phyloP scores from a whole-genome alignment of 2,888 invertebrate genomes.

The Oligia strigilis region DNA sequence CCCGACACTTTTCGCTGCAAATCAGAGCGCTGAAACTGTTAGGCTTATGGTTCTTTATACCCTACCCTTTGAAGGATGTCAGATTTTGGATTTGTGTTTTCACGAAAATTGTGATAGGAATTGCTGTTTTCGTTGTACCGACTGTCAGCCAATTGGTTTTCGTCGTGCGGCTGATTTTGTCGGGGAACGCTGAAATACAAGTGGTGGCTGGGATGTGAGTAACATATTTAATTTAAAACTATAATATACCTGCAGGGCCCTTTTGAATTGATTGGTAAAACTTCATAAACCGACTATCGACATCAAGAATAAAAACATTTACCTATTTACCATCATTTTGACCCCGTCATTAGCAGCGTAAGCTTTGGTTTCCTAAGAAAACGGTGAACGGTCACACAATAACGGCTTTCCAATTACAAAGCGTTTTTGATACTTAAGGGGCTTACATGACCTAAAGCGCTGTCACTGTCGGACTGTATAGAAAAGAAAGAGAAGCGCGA shows the following conservation, averaged over 20 bases:
- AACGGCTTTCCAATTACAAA: too few species aligned
- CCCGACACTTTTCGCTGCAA: slow-evolving; percentile 72
- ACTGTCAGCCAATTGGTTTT: slow-evolving; percentile 73
- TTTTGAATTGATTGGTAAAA: background rate
- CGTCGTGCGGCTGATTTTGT: slow-evolving; percentile 69
- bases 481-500: too few species aligned
- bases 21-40: slow-evolving; percentile 71
- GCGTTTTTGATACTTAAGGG: too few species aligned
- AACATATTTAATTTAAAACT: background rate
- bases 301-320: background rate
- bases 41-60: slow-evolving; percentile 77
- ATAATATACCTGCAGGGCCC: background rate
- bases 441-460: too few species aligned
- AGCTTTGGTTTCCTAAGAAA: too few species aligned
- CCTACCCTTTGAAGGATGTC: slow-evolving; percentile 67
- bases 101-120: slow-evolving; percentile 64
- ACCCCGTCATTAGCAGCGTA: background rate
- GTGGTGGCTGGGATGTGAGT: slow-evolving; percentile 78
- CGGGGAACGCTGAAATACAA: slow-evolving; percentile 73
- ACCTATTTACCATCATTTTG: background rate
- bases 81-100: slow-evolving; percentile 72
- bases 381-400: too few species aligned
- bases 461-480: too few species aligned
- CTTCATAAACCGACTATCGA: background rate
- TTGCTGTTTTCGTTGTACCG: slow-evolving; percentile 71